Conservation (phyloP, 2,888 invertebrate genomes). For the Caenorhabditis zanzibari region DNA sequence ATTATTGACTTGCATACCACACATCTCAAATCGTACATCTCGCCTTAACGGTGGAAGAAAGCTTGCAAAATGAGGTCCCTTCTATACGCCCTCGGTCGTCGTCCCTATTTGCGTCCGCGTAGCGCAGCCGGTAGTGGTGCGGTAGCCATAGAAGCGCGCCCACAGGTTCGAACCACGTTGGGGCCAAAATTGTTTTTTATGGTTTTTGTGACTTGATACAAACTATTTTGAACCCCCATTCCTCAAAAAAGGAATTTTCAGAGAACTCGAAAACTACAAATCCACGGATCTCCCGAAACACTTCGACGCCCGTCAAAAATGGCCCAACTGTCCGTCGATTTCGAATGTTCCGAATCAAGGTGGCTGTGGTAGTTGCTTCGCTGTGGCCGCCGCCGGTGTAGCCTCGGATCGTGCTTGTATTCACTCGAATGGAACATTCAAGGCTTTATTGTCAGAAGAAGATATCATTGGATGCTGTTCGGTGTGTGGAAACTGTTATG, state of each 20-base stretch:
- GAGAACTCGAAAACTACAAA: slow-evolving; percentile 77
- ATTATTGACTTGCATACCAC: too few species aligned
- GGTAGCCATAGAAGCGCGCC: too few species aligned
- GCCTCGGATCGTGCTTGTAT: slow-evolving; percentile 83
- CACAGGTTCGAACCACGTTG: too few species aligned
- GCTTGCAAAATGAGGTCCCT: too few species aligned
- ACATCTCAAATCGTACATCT: too few species aligned
- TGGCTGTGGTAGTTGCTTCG: slow-evolving; percentile 83
- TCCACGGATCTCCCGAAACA: slow-evolving; percentile 74
- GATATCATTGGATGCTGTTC: slow-evolving; percentile 81
- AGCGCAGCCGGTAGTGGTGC: too few species aligned
- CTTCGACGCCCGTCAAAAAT: slow-evolving; percentile 82
- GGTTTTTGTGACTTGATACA: too few species aligned
- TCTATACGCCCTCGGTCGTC: too few species aligned
- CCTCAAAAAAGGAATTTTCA: slow-evolving; percentile 33
- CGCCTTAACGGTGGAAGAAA: too few species aligned
- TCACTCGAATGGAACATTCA: slow-evolving; percentile 81
- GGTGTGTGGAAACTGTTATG: slow-evolving; percentile 82
- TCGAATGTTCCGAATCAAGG: slow-evolving; percentile 82
- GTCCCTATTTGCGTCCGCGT: too few species aligned
- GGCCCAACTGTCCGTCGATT: slow-evolving; percentile 82
- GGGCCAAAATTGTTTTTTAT: too few species aligned
- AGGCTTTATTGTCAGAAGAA: slow-evolving; percentile 72
- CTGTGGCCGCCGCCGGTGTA: slow-evolving; percentile 82
- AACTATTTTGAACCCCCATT: too few species aligned